phyloP scores from a whole-genome alignment of 2,113 vertebrate species.

The Chaenogobius annularis region DNA sequence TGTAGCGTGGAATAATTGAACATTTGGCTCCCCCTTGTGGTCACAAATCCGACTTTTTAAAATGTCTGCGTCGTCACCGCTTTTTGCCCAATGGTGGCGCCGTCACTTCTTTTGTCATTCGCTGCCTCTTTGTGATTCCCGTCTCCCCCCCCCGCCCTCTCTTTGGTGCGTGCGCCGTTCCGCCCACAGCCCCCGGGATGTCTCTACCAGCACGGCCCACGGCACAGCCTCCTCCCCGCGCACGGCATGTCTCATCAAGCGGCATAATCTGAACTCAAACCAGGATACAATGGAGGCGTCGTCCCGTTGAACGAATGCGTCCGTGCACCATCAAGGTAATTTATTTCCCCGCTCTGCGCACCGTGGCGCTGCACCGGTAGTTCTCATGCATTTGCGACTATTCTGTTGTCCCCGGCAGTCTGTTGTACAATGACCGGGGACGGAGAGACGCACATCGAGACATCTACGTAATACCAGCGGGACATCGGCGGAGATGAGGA shows the following conservation, averaged over 20 bases:
- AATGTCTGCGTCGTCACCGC: not conserved
- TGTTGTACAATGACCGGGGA: conserved; percentile 39
- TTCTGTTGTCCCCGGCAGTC: conserved; percentile 11
- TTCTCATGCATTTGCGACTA: not conserved
- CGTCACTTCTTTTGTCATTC: too few species aligned
- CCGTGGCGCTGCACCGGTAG: not conserved
- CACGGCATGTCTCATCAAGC: conserved; percentile 28
- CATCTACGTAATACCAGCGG: conserved; percentile 45
- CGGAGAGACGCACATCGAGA: conserved; percentile 26
- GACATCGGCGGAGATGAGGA: conserved; percentile 27
- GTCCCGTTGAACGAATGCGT: conserved; percentile 24
- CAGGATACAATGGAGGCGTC: conserved; percentile 13
- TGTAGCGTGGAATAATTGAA: not conserved
- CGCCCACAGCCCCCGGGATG: not conserved
- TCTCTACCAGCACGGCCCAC: not conserved
- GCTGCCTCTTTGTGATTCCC: conserved; percentile 13
- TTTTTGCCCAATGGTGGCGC: too few species aligned
- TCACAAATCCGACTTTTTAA: accelerated
- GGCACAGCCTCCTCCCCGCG: conserved; percentile 1
- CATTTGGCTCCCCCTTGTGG: conserved; percentile 45
- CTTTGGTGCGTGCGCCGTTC: too few species aligned
- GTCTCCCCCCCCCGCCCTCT: conserved; percentile 3
- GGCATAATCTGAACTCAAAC: conserved; percentile 28
- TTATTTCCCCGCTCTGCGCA: not conserved
- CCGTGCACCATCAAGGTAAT: conserved; percentile 43